These are phyloP conservation scores for Pangasianodon hypophthalmus DNA, from an alignment of 2,113 vertebrate genomes.

Conservation along the genomic window DNA sequence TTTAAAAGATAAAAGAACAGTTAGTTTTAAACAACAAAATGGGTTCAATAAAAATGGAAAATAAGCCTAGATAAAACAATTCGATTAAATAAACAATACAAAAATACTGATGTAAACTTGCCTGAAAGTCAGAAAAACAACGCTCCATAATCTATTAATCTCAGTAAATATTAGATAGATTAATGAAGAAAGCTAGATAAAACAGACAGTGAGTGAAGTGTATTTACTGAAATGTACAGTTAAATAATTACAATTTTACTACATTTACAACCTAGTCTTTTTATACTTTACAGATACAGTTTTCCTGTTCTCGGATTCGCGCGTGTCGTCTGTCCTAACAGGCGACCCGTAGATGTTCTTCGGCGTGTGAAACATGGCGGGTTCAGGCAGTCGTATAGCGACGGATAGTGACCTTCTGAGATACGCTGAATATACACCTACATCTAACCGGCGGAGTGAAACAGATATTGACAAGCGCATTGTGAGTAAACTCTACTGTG, in stretches of 20 bases:
- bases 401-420: slow-evolving; percentile 64
- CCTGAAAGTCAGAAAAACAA: not conserved
- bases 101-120: too few species aligned
- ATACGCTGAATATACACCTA: slow-evolving; percentile 65
- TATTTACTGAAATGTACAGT: not conserved
- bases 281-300: not conserved
- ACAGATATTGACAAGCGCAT: slow-evolving; percentile 69
- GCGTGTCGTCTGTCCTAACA: slow-evolving; percentile 23
- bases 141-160: not conserved
- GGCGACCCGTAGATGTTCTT: slow-evolving; percentile 25
- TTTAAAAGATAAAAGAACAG: not conserved
- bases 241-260: not conserved
- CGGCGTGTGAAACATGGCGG: slow-evolving; percentile 65
- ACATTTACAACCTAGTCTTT: not conserved
- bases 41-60: not conserved
- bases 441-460: slow-evolving; percentile 49
- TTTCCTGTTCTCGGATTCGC: not conserved
- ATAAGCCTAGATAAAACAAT: not conserved
- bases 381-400: not conserved
- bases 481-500: slow-evolving; percentile 56
- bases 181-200: not conserved
- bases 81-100: not conserved
- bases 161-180: not conserved
- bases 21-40: not conserved
- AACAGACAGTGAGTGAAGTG: not conserved